Evolutionary conservation across 2,797 vertebrate genomes (phyloP).

Genomic region (Halcyon chelicuti): DNA sequence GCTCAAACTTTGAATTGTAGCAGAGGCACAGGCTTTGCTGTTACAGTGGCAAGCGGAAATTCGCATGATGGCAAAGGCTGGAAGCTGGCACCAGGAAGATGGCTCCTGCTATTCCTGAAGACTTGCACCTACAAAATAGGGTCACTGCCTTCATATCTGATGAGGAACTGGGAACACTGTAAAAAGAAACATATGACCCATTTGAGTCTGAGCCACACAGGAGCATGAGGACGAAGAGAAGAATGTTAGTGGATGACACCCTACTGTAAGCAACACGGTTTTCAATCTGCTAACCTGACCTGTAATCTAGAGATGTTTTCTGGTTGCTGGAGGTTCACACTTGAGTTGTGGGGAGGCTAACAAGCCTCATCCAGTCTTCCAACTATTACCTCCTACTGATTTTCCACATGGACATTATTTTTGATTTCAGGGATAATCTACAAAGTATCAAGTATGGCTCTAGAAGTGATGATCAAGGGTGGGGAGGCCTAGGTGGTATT

Average conservation of each 20-base stretch:
- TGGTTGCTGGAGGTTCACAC: background rate
- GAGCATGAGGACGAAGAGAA: background rate
- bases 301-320: too few species aligned
- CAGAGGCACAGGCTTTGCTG: accelerated
- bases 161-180: background rate
- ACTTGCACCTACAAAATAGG: background rate
- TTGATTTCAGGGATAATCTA: background rate
- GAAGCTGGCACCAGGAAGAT: background rate
- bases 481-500: background rate
- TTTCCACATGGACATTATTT: background rate
- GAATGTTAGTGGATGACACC: background rate
- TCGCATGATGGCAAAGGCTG: background rate
- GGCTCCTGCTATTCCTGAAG: background rate
- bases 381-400: background rate
- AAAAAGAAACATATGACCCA: background rate
- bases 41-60: background rate
- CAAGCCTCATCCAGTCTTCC: background rate
- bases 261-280: background rate
- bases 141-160: background rate
- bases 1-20: background rate
- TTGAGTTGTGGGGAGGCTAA: background rate
- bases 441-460: background rate
- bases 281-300: background rate
- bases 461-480: background rate
- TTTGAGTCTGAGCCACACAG: background rate